Conservation (phyloP, 2,888 invertebrate species). For the Drosophila colorata region DNA sequence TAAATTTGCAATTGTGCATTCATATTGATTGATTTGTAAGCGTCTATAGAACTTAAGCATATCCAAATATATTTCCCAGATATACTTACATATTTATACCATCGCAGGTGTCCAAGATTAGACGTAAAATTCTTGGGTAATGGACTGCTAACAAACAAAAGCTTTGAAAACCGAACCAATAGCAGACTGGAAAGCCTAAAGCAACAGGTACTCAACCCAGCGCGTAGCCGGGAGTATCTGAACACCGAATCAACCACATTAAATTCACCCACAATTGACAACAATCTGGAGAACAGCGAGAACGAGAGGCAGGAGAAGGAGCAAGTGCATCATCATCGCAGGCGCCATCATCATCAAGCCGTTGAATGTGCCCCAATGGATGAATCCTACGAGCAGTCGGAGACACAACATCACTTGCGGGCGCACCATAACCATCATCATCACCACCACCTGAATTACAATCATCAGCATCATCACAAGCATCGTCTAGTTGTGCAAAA, state of each 20-base stretch:
- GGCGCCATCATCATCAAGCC: constrained; percentile 55
- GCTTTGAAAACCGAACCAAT: constrained; percentile 52
- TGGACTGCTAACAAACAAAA: constrained; percentile 55
- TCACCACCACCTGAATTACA: constrained; percentile 52
- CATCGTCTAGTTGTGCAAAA: constrained; percentile 50
- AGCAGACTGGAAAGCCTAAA: constrained; percentile 28
- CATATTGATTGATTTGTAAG: no score
- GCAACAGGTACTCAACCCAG: constrained; percentile 48
- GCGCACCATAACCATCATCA: constrained; percentile 45
- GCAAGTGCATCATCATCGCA: constrained; percentile 58
- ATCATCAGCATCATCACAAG: constrained; percentile 69
- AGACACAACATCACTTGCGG: constrained; percentile 45
- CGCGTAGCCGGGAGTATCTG: constrained; percentile 22
- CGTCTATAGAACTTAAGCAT: no score
- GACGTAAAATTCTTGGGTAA: constrained; percentile 81
- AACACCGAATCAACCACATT: constrained; percentile 75
- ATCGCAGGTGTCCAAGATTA: constrained; percentile 82
- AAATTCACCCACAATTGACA: constrained; percentile 77
- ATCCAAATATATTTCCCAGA: no score
- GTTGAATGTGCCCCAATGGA: constrained; percentile 39
- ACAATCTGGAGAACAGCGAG: constrained; percentile 73
- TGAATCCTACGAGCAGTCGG: constrained; percentile 54
- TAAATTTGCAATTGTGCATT: no score
- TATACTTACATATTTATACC: no score
- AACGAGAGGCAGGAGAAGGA: constrained; percentile 37